phyloP scores from a whole-genome alignment of 2,797 vertebrate species.

The Melanotaenia maccullochi region DNA sequence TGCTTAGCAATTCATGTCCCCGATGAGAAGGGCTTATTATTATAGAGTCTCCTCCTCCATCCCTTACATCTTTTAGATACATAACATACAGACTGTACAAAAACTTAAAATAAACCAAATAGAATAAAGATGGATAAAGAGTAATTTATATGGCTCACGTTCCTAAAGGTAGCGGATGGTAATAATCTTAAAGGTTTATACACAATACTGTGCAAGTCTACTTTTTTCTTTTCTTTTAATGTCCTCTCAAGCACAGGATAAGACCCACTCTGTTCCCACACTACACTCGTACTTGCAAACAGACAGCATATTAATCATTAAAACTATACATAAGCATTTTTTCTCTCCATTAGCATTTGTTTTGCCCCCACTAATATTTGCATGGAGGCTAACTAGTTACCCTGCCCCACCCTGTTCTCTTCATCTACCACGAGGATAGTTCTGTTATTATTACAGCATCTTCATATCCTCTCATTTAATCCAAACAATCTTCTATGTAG shows the following conservation, averaged over 20 bases:
- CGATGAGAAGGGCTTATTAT: slow-evolving; percentile 24
- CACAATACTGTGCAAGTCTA: not conserved
- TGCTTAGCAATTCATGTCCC: slow-evolving; percentile 9
- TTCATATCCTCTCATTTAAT: slow-evolving; percentile 62
- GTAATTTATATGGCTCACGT: not conserved
- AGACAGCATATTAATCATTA: slow-evolving; percentile 33
- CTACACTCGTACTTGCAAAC: slow-evolving; percentile 19
- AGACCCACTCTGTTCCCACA: slow-evolving; percentile 1
- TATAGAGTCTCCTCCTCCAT: not conserved
- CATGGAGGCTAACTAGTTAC: slow-evolving; percentile 42
- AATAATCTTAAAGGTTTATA: not conserved
- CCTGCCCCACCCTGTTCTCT: slow-evolving; percentile 32
- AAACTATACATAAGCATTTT: slow-evolving; percentile 22
- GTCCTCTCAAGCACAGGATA: slow-evolving; percentile 1
- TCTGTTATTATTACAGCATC: slow-evolving; percentile 57
- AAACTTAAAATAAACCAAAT: not conserved
- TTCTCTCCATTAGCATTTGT: slow-evolving; percentile 44
- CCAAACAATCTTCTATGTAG: slow-evolving; percentile 51
- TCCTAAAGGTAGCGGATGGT: not conserved
- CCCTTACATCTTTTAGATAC: not conserved
- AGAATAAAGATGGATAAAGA: not conserved
- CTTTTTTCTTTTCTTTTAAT: not conserved
- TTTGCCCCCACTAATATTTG: slow-evolving; percentile 56
- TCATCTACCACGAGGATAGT: slow-evolving; percentile 48
- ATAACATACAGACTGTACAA: not conserved